These are phyloP conservation scores for Balaenoptera acutorostrata DNA, from an alignment of 2,113 vertebrate genomes.

Conservation along the genomic window DNA sequence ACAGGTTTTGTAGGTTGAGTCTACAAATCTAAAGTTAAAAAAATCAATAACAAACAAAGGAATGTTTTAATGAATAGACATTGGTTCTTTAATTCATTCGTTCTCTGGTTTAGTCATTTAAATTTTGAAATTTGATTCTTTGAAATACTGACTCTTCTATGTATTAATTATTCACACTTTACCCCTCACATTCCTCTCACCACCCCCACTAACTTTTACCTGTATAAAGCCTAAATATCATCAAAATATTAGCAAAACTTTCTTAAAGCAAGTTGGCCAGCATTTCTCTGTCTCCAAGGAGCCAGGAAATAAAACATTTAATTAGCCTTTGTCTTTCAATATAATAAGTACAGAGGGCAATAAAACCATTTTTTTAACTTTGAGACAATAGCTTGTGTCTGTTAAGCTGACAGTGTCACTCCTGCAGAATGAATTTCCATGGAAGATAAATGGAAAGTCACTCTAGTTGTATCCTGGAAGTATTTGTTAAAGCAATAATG, in stretches of 20 bases:
- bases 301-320: constrained; percentile 50
- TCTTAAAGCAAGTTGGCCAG: constrained; percentile 36
- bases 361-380: constrained; percentile 24
- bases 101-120: neutral
- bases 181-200: neutral
- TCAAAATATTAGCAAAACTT: constrained; percentile 12
- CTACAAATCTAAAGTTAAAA: neutral
- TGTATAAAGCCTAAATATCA: neutral
- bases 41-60: neutral
- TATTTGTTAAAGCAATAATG: constrained; percentile 71
- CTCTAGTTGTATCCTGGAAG: constrained; percentile 51
- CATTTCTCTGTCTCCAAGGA: constrained; percentile 43
- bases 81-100: neutral
- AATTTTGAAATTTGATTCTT: neutral
- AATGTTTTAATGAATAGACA: neutral
- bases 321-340: constrained; percentile 67
- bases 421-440: constrained; percentile 65
- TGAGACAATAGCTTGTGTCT: constrained; percentile 58
- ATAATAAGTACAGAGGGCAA: constrained; percentile 15
- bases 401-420: constrained; percentile 60
- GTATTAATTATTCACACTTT: neutral
- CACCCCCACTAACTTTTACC: neutral
- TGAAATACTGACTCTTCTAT: neutral
- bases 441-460: constrained; percentile 72
- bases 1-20: neutral